phyloP scores from a whole-genome alignment of 2,797 vertebrate species.

The Ctenochaetus hawaiiensis region DNA sequence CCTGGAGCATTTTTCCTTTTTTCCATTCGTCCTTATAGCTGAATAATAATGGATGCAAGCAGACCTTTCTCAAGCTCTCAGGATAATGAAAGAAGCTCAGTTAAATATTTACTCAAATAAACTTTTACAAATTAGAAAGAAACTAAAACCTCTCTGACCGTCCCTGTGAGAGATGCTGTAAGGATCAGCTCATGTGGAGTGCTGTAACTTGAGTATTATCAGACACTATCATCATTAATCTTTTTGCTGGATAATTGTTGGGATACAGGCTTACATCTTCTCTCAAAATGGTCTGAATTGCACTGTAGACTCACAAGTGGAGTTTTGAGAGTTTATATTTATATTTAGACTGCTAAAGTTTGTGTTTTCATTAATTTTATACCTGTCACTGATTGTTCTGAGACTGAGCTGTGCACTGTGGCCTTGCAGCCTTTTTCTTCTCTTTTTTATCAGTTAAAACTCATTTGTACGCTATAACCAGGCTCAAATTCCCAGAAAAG shows the following conservation, averaged over 20 bases:
- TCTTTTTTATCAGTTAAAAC: too few relatives aligned
- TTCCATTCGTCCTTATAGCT: too few relatives aligned
- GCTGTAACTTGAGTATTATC: slow-evolving; percentile 26
- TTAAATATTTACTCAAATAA: slow-evolving; percentile 3
- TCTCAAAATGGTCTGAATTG: background rate
- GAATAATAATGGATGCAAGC: too few relatives aligned
- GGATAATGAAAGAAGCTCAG: slow-evolving; percentile 7
- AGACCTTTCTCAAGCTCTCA: too few relatives aligned
- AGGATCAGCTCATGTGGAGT: slow-evolving; percentile 9
- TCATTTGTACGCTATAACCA: too few relatives aligned
- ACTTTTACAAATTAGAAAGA: slow-evolving; percentile 1
- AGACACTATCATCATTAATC: slow-evolving; percentile 3
- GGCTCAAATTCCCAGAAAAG: too few relatives aligned
- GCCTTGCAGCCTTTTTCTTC: too few relatives aligned
- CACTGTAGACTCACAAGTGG: background rate
- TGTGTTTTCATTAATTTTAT: background rate
- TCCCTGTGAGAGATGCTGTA: background rate
- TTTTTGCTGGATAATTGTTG: background rate
- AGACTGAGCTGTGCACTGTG: too few relatives aligned
- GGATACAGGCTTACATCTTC: slow-evolving; percentile 4
- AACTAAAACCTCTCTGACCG: background rate
- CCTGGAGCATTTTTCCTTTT: too few relatives aligned
- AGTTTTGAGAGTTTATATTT: background rate
- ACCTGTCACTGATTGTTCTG: too few relatives aligned
- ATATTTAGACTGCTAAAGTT: background rate